Evolutionary conservation across 2,797 vertebrate species (phyloP).

Genomic region (Tauraco hartlaubi): DNA sequence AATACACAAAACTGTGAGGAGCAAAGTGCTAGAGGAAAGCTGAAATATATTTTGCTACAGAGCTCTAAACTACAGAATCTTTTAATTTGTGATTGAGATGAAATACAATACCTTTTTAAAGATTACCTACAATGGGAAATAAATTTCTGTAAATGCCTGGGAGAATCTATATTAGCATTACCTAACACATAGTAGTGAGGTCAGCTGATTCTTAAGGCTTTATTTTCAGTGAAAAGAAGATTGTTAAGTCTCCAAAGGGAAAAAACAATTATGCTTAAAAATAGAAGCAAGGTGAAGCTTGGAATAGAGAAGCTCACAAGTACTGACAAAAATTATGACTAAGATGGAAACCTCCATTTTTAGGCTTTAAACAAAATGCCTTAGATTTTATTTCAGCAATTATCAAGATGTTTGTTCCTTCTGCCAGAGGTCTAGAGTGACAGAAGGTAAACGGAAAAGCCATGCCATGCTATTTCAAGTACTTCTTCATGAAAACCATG

Average conservation of each 20-base stretch:
- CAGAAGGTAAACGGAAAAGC: constrained; percentile 1
- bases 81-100: constrained; percentile 49
- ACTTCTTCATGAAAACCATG: not conserved
- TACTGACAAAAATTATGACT: constrained; percentile 17
- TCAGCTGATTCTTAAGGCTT: constrained; percentile 38
- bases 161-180: not conserved
- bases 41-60: constrained; percentile 35
- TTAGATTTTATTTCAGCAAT: constrained; percentile 12
- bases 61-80: constrained; percentile 15
- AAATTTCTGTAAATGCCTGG: constrained; percentile 41
- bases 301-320: constrained; percentile 54
- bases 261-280: constrained; percentile 26
- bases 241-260: constrained; percentile 45
- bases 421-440: not conserved
- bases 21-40: constrained; percentile 48
- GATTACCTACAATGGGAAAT: constrained; percentile 42
- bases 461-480: not conserved
- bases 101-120: constrained; percentile 17
- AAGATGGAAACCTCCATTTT: not conserved
- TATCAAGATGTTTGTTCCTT: constrained; percentile 18
- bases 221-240: constrained; percentile 36
- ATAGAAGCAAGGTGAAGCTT: constrained; percentile 37
- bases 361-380: not conserved
- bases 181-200: not conserved
- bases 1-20: constrained; percentile 47